These are phyloP conservation scores for Stegostoma tigrinum DNA, from an alignment of 2,113 vertebrate species.

Conservation along the genomic window DNA sequence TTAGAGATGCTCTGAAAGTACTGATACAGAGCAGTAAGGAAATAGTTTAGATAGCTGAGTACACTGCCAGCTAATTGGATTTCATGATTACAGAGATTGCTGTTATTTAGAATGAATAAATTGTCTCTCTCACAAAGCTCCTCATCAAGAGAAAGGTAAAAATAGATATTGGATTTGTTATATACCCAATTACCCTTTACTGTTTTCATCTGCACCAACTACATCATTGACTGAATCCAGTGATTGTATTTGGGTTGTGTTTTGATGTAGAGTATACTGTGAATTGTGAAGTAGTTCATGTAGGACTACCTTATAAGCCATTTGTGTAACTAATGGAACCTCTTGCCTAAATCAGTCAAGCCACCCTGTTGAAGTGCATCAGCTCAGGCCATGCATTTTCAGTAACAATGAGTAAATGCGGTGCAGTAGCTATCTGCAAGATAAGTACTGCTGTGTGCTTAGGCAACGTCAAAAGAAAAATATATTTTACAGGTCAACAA, in stretches of 20 bases:
- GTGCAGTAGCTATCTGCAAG: not conserved
- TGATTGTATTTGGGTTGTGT: constrained; percentile 21
- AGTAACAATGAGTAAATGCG: not conserved
- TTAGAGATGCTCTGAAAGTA: constrained; percentile 69
- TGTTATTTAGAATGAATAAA: constrained; percentile 95
- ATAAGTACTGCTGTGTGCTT: not conserved
- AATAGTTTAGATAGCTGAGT: constrained; percentile 81
- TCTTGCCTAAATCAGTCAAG: not conserved
- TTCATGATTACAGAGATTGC: constrained; percentile 98
- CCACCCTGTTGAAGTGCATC: not conserved
- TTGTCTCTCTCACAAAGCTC: constrained; percentile 84
- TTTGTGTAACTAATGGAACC: not conserved
- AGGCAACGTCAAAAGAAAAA: not conserved
- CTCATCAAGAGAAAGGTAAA: constrained; percentile 81
- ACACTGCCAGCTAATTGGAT: constrained; percentile 92
- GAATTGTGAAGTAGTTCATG: not conserved
- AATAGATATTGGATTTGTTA: constrained; percentile 78
- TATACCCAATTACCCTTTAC: constrained; percentile 72
- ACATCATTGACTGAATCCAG: constrained; percentile 4
- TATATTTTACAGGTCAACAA: not conserved
- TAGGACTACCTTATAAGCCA: not conserved
- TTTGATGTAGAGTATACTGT: not conserved
- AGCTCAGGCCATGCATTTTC: not conserved
- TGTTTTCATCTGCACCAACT: constrained; percentile 15
- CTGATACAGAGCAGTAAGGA: constrained; percentile 80